Evolutionary conservation across 2,888 invertebrate species (phyloP), one percentile per base, ranked within the genome.

Genomic region (Nasonovia ribisnigri): DNA sequence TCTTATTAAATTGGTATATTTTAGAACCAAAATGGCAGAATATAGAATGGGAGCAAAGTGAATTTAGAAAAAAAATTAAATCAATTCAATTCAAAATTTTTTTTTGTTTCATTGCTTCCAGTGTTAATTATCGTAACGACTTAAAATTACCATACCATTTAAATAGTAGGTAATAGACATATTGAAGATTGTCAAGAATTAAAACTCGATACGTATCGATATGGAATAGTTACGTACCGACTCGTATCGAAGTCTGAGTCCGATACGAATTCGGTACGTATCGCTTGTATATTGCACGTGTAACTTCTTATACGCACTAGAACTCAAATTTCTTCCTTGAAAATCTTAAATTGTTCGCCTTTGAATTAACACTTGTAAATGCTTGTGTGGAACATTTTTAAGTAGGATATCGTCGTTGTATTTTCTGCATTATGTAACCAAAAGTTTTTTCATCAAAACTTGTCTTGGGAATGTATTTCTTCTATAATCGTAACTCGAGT

Each of bases 391-490:
- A 42, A 26, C 42, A 24, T 84, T 42, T 36, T 42, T 29, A 84
- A 54, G 91, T 29, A 91, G 54, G n/a, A 29, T 16, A 42, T 20
- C 42, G 43, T 91, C 4, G 46, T 91, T 91, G 84, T 54, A 84
- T 88, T 29, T 84, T 43, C 84, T 16, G 8, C 20, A 10, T 26
- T 51, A 42, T 43, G 20, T 42, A 42, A 54, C 42, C 54, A 42
- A 84, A 91, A 91, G 91, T 91, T 91, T 84, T 91, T 91, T 84
- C 84, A 91, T 84, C 51, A 91, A 91, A 84, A 84, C 91, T 84
- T 91, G 29, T 54, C 13, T 54, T 26, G 26, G 10, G 46, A 86
- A 36, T 43, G 43, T 43, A 43, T 46, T 1, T 16, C 4, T 67
- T 4, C 13, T 67, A n/a, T 67, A 67, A n/a, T 67, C 5, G 4